Percentiles rank a stretch among this genome's conserved stretches.
phyloP scores from a whole-genome alignment of 1,140 invertebrate species.

The Maniola jurtina region DNA sequence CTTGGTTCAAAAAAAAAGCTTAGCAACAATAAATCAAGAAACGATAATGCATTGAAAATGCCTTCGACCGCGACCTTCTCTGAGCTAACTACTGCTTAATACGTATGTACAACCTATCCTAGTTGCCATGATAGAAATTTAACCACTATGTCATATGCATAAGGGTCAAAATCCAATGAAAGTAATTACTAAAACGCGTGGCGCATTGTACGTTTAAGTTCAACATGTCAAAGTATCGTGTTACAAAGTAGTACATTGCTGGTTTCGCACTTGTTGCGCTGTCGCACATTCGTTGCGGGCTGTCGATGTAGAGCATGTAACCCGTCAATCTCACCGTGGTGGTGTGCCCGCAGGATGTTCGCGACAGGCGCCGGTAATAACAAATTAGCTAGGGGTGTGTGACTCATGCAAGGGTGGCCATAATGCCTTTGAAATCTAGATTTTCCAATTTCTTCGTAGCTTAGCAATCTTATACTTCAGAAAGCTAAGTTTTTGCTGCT shows the following conservation, averaged over 20 bases:
- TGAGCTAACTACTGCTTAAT: conserved; percentile 12
- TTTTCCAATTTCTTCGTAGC: too few species aligned
- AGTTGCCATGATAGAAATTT: not conserved
- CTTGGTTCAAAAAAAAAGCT: conserved; percentile 1
- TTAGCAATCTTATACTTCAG: too few species aligned
- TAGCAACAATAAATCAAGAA: conserved; percentile 3
- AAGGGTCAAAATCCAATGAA: not conserved
- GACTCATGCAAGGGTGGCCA: conserved; percentile 5
- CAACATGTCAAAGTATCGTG: conserved; percentile 15
- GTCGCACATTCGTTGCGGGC: not conserved
- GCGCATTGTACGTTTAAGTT: conserved; percentile 6
- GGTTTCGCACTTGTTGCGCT: conserved; percentile 5
- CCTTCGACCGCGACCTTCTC: conserved; percentile 11
- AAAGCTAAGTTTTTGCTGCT: too few species aligned
- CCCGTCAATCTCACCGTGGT: conserved; percentile 1
- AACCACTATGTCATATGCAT: not conserved
- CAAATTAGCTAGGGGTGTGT: conserved; percentile 9
- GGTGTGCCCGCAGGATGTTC: not conserved
- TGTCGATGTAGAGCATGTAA: conserved; percentile 3
- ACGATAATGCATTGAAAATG: conserved; percentile 15
- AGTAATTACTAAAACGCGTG: not conserved
- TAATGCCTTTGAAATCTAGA: not conserved
- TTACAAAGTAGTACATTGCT: conserved; percentile 7
- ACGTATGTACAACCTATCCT: conserved; percentile 4
- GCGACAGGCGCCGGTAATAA: conserved; percentile 9